Conservation (phyloP, 2,888 invertebrate genomes). For the Reticulitermes lucifugus region DNA sequence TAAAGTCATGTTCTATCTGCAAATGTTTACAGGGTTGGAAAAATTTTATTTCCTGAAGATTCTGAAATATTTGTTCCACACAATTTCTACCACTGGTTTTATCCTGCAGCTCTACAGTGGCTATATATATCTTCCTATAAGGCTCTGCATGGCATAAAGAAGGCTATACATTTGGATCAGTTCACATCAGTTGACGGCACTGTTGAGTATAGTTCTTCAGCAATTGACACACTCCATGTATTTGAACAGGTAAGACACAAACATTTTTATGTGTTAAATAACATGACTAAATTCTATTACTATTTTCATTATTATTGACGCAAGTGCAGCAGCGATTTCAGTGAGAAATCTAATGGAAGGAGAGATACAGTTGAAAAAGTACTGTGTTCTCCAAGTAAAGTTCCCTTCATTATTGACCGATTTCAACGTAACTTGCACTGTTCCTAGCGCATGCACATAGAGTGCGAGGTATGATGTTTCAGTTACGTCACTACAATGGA, state of each 20-base stretch:
- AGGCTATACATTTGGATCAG: constrained; percentile 89
- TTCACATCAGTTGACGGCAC: constrained; percentile 82
- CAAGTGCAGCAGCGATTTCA: no score
- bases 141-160: constrained; percentile 86
- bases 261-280: no score
- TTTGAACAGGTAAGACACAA: constrained; percentile 72
- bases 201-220: constrained; percentile 94
- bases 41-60: constrained; percentile 73
- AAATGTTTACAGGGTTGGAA: constrained; percentile 68
- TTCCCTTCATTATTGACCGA: no score
- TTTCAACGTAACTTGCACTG: no score
- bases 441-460: no score
- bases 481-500: no score
- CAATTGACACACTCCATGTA: constrained; percentile 91
- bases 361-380: no score
- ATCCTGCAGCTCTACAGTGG: constrained; percentile 93
- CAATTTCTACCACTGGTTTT: constrained; percentile 90
- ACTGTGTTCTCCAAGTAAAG: no score
- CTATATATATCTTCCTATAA: constrained; percentile 92
- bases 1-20: background rate
- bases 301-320: no score
- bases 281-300: no score
- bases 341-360: no score
- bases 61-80: constrained; percentile 74
- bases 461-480: no score